Evolutionary conservation across 2,797 vertebrate species (phyloP).

Genomic region (Natrix natrix): DNA sequence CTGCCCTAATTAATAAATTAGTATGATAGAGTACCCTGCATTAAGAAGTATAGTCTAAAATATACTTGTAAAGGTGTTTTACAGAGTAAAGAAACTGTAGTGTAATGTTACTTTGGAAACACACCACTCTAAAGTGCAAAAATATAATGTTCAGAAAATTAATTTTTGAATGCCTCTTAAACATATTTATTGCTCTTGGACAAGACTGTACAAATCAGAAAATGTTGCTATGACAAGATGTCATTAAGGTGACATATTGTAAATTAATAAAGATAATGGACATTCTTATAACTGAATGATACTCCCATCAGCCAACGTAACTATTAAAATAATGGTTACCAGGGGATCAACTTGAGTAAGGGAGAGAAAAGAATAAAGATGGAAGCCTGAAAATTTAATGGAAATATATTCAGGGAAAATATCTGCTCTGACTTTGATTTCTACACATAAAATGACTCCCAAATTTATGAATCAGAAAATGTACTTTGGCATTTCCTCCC

Average conservation of each 20-base stretch:
- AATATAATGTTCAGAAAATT: conserved; percentile 55
- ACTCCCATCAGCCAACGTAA: conserved; percentile 75
- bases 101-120: conserved; percentile 76
- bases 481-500: conserved; percentile 66
- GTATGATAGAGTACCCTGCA: conserved; percentile 35
- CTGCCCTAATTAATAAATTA: conserved; percentile 27
- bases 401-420: conserved; percentile 85
- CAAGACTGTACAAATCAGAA: conserved; percentile 74
- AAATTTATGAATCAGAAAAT: conserved; percentile 75
- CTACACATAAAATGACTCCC: conserved; percentile 72
- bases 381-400: conserved; percentile 83
- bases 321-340: conserved; percentile 88
- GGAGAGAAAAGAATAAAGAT: conserved; percentile 68
- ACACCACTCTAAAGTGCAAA: conserved; percentile 78
- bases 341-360: conserved; percentile 77
- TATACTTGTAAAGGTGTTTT: background rate
- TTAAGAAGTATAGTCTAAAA: background rate
- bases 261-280: conserved; percentile 81
- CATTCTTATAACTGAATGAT: conserved; percentile 78
- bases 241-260: conserved; percentile 86
- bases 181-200: conserved; percentile 77
- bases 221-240: conserved; percentile 85
- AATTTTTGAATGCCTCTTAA: conserved; percentile 67
- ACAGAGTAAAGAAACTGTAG: conserved; percentile 74
- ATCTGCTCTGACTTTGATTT: conserved; percentile 76